A percentile compares a stretch with the other conserved stretches of the same genome.
Evolutionary conservation across 2,113 vertebrate species (phyloP).

Genomic region (Dromaius novaehollandiae): DNA sequence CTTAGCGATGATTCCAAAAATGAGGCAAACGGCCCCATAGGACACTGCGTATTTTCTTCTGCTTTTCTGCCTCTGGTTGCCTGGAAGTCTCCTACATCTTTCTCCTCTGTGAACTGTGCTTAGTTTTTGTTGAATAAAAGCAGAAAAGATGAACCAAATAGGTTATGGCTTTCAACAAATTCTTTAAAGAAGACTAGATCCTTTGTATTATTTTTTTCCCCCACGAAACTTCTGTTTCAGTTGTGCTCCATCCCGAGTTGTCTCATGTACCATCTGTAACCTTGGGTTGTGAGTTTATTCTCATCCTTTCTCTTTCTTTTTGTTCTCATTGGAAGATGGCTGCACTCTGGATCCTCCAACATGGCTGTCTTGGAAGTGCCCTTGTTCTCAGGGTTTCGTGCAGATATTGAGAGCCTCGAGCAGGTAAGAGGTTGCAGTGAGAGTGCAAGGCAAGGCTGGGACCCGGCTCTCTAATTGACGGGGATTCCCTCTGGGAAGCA

Average conservation of each 20-base stretch:
- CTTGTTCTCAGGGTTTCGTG: conserved; percentile 88
- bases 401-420: conserved; percentile 88
- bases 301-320: neutral
- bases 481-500: neutral
- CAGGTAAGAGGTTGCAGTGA: conserved; percentile 74
- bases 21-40: neutral
- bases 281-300: neutral
- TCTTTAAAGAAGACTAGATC: neutral
- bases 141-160: neutral
- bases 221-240: neutral
- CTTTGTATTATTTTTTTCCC: neutral
- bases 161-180: neutral
- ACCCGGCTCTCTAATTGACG: neutral
- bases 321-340: conserved; percentile 79
- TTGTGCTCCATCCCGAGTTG: neutral
- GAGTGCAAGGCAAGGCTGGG: neutral
- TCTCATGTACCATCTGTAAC: neutral
- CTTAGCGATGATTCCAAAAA: neutral
- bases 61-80: neutral
- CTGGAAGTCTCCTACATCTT: neutral
- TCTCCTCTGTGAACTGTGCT: neutral
- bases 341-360: conserved; percentile 92
- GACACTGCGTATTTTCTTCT: neutral
- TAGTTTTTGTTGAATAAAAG: neutral
- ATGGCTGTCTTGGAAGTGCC: conserved; percentile 93